Conservation (phyloP, 2,797 vertebrate species). For the Pteropus rufus region DNA sequence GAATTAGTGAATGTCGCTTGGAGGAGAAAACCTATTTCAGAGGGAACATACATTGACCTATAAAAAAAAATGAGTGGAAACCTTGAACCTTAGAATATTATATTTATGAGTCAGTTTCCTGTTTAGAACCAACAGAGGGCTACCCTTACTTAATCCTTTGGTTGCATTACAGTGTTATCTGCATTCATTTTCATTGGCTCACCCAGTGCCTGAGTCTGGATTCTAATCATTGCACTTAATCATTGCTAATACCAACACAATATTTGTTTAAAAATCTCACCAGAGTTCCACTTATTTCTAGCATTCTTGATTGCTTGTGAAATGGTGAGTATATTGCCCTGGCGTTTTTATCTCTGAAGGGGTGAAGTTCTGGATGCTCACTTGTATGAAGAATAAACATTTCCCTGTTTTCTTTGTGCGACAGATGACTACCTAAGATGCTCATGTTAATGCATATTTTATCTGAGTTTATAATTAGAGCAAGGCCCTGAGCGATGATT, state of each 20-base stretch:
- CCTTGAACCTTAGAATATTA: not conserved
- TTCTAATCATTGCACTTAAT: not conserved
- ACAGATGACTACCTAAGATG: not conserved
- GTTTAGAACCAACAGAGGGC: not conserved
- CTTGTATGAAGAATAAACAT: not conserved
- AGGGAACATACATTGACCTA: not conserved
- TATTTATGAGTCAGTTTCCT: not conserved
- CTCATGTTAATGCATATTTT: conserved; percentile 36
- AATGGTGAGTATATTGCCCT: not conserved
- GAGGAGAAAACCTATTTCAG: not conserved
- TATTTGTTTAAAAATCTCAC: not conserved
- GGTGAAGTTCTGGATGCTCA: not conserved
- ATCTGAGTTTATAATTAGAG: conserved; percentile 55
- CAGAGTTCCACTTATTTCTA: not conserved
- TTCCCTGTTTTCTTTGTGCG: conserved; percentile 39
- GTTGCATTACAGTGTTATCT: not conserved
- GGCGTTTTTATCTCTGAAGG: not conserved
- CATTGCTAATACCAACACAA: not conserved
- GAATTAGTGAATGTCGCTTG: not conserved
- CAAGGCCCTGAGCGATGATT: conserved; percentile 1
- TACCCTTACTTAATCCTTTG: not conserved
- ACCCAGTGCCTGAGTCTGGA: not conserved
- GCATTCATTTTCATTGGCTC: not conserved
- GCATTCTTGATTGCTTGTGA: not conserved
- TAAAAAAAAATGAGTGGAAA: not conserved